Evolutionary conservation across 2,113 vertebrate species (phyloP), one percentile per base, ranked within the genome.

Genomic region (Rutilus rutilus): DNA sequence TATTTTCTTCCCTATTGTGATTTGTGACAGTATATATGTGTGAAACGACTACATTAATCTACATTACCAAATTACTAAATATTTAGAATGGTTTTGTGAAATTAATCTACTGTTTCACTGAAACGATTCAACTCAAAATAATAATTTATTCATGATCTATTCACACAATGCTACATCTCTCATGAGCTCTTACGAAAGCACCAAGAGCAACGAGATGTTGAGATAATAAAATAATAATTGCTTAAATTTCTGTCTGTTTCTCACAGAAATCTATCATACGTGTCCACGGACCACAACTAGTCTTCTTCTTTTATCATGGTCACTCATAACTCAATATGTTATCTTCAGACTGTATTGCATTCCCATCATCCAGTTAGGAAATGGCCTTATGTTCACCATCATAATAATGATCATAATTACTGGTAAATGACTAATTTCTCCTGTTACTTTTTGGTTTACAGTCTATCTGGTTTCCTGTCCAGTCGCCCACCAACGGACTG

Each of bases 391-490:
- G 57, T 45, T 25, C n/a, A 80, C 27, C 23, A 64, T 45, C 57
- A 64, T 42, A 27, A 62, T 80, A 80, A 80, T 80, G n/a, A 47
- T 62, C 5, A 11, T 80, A 80, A 80, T 80, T 23, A 47, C 14
- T 19, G 59, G 15, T 27, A 47, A 80, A 80, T 47, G 39, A 80
- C 8, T 80, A 0, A 47, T 80, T 64, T 65, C 15, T 64, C 15
- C n/a, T 11, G 59, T 64, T 47, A 42, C 78, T 45, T n/a, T n/a
- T 80, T 80, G 14, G 36, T 62, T 80, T 80, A n/a, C 59, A 80
- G 59, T 42, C 15, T 64, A 52, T 64, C 59, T 65, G 59, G 39
- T 64, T 45, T 65, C 59, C 19, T 42, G 64, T 36, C 39, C 19
- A 59, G 69, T 77, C 25, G 27, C 52, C 64, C 65, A 80, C 77